These are phyloP conservation scores for Norana najaformis DNA, from an alignment of 2,888 invertebrate species.

Conservation along the genomic window DNA sequence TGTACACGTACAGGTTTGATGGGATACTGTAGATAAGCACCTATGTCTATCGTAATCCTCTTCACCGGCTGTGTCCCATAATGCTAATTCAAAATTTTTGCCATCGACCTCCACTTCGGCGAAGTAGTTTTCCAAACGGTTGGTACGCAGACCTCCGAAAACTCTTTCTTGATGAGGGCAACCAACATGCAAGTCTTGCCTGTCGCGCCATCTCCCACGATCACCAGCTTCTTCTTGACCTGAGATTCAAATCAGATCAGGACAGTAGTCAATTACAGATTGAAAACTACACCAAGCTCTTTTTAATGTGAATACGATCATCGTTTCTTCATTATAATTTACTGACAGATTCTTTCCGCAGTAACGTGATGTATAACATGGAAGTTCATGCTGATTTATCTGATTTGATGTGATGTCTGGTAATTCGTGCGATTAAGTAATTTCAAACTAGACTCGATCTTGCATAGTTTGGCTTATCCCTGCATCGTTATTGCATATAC, in stretches of 20 bases:
- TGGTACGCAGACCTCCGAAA: constrained; percentile 98
- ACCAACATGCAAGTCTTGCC: constrained; percentile 98
- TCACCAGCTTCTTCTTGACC: constrained; percentile 86
- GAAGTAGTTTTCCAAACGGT: constrained; percentile 99
- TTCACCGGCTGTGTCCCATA: constrained; percentile 27
- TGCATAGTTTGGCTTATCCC: too few species aligned
- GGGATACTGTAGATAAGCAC: neutral
- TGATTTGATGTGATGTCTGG: neutral
- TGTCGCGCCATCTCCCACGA: constrained; percentile 98
- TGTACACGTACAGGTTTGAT: neutral
- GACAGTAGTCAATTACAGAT: neutral
- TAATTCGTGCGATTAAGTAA: neutral
- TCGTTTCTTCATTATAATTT: neutral
- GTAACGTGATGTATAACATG: too few species aligned
- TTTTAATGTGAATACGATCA: neutral
- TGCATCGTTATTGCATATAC: too few species aligned
- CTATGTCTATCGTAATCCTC: constrained; percentile 25
- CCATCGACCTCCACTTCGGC: constrained; percentile 98
- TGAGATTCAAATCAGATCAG: neutral
- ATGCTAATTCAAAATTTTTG: constrained; percentile 67
- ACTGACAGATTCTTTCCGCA: too few species aligned
- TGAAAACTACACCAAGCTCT: neutral
- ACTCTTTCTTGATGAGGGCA: constrained; percentile 98
- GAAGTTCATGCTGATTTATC: neutral
- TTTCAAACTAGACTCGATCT: neutral